Evolutionary conservation across 2,797 vertebrate species (phyloP).

Genomic region (Melanotaenia boesemani): DNA sequence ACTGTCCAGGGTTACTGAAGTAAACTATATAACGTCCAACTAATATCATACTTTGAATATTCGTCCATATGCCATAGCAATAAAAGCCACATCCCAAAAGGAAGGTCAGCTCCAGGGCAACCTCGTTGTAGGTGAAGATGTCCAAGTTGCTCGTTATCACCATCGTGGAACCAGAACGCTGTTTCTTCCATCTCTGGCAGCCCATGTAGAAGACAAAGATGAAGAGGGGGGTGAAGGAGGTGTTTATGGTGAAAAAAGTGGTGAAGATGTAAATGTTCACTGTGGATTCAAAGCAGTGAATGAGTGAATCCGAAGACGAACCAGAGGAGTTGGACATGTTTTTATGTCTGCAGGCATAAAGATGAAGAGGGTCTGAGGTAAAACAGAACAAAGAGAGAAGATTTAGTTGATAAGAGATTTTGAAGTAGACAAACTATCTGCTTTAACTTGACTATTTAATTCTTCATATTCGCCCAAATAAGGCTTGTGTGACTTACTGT

Average conservation of each 20-base stretch:
- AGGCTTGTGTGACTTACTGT: no score
- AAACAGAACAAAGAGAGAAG: background rate
- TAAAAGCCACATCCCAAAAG: background rate
- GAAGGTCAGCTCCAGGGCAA: slow-evolving; percentile 9
- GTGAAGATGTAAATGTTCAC: background rate
- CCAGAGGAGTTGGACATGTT: background rate
- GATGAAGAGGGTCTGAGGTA: background rate
- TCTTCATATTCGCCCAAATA: no score
- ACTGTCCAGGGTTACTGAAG: slow-evolving; percentile 4
- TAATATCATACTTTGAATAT: rapidly evolving
- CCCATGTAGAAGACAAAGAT: background rate
- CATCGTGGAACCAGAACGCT: background rate
- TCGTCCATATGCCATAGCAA: background rate
- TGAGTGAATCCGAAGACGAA: background rate
- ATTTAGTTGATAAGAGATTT: no score
- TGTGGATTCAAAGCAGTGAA: background rate
- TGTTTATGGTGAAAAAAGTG: background rate
- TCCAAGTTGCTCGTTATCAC: slow-evolving; percentile 20
- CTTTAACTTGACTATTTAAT: no score
- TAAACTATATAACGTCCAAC: background rate
- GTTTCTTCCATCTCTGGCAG: slow-evolving; percentile 11
- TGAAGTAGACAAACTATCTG: no score
- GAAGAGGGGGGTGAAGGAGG: slow-evolving; percentile 8
- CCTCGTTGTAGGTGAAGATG: slow-evolving; percentile 26
- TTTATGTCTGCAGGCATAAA: background rate